phyloP scores from a whole-genome alignment of 2,888 invertebrate genomes.

The Diaphora mendica region DNA sequence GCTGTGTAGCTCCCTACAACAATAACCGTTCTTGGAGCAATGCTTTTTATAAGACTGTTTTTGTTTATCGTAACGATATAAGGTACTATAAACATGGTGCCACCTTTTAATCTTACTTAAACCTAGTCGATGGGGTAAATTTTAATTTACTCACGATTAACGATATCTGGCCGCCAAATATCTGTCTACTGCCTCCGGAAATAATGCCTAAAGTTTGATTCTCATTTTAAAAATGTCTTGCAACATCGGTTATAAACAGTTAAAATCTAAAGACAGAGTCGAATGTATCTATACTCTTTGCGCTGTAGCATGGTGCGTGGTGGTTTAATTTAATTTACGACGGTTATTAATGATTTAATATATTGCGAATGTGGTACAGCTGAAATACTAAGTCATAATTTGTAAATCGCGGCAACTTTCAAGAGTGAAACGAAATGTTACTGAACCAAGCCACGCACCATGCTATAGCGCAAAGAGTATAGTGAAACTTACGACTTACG shows the following conservation, averaged over 20 bases:
- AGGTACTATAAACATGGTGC: slow-evolving; percentile 41
- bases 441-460: no score
- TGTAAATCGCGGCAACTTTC: no score
- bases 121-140: neutral
- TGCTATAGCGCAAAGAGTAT: no score
- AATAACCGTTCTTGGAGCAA: slow-evolving; percentile 46
- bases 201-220: neutral
- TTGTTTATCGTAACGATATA: slow-evolving; percentile 44
- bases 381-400: no score
- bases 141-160: neutral
- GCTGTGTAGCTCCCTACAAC: slow-evolving; percentile 30
- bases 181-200: neutral
- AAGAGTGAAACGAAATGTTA: no score
- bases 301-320: no score
- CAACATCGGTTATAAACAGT: neutral
- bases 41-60: slow-evolving; percentile 39
- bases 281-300: no score
- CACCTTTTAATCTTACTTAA: slow-evolving; percentile 26
- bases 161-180: neutral
- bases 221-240: neutral
- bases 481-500: neutral
- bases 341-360: no score
- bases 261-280: neutral
- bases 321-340: no score
- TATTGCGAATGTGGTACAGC: no score